Percentiles rank a stretch among this genome's conserved stretches.
Conservation (phyloP, 1,140 invertebrate species). For the Trachelipus rathkii region DNA sequence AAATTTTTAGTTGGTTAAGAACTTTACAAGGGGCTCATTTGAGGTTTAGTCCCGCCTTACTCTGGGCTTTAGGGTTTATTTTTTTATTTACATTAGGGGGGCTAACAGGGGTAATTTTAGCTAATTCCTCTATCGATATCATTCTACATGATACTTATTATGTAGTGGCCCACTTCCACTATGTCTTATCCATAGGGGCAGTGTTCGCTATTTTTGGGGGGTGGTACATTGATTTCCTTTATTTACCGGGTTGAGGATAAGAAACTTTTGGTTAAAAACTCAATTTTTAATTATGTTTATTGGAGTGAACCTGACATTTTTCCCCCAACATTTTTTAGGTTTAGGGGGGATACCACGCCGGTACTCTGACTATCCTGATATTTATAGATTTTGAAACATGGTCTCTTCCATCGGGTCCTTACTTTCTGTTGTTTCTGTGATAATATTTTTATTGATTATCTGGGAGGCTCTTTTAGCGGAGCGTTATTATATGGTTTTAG, state of each 20-base stretch:
- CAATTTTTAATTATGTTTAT: constrained; percentile 26
- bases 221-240: constrained; percentile 49
- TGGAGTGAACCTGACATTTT: constrained; percentile 56
- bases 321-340: constrained; percentile 70
- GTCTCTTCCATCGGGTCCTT: too few species aligned
- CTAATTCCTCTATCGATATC: constrained; percentile 68
- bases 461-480: too few species aligned
- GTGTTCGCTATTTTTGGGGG: constrained; percentile 52
- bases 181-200: constrained; percentile 51
- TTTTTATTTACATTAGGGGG: constrained; percentile 49
- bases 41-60: constrained; percentile 54
- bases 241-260: constrained; percentile 46
- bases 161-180: constrained; percentile 71
- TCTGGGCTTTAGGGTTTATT: constrained; percentile 68
- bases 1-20: constrained; percentile 59
- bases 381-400: too few species aligned
- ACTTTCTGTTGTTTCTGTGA: too few species aligned
- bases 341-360: constrained; percentile 67
- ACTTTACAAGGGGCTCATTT: constrained; percentile 53
- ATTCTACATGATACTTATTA: constrained; percentile 69
- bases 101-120: constrained; percentile 55
- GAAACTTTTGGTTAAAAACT: constrained; percentile 29
- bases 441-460: too few species aligned
- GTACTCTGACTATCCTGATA: constrained; percentile 64
- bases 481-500: too few species aligned